These are phyloP conservation scores for Drosophila micromelanica DNA, from an alignment of 1,140 invertebrate genomes.

Conservation along the genomic window DNA sequence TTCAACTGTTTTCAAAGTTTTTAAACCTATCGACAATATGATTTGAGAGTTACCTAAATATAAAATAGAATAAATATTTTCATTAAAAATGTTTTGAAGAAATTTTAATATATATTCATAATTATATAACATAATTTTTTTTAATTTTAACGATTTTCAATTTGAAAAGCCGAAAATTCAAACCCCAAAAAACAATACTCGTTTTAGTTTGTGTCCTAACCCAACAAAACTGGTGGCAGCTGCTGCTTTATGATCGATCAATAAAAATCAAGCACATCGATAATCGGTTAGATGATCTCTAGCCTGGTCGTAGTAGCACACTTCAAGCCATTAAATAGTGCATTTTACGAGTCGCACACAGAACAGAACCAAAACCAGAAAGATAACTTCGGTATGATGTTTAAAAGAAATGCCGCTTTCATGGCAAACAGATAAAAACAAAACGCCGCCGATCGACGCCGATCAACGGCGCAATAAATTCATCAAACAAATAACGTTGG, in stretches of 20 bases:
- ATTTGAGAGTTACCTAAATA: no score
- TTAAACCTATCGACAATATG: no score
- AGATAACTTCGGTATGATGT: constrained; percentile 14
- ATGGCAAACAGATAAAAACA: constrained; percentile 53
- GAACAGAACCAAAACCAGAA: constrained; percentile 37
- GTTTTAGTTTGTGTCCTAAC: not conserved
- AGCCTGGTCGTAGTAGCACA: constrained; percentile 61
- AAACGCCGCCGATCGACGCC: constrained; percentile 54
- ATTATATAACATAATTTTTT: not conserved
- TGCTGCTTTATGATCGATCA: constrained; percentile 22
- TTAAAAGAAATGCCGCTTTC: constrained; percentile 55
- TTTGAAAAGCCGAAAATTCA: no score
- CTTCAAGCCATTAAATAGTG: constrained; percentile 72
- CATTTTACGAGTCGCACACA: constrained; percentile 60
- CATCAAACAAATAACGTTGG: constrained; percentile 56
- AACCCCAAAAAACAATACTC: no score
- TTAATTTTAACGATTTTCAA: not conserved
- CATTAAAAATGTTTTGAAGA: no score
- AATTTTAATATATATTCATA: no score
- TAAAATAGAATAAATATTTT: no score
- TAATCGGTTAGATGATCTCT: constrained; percentile 58
- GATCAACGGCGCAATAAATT: constrained; percentile 76
- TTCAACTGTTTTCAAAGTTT: no score
- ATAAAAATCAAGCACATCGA: constrained; percentile 51
- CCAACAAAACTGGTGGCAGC: constrained; percentile 20